Conservation (phyloP, 2,888 invertebrate genomes). For the Hypolimnas misippus region DNA sequence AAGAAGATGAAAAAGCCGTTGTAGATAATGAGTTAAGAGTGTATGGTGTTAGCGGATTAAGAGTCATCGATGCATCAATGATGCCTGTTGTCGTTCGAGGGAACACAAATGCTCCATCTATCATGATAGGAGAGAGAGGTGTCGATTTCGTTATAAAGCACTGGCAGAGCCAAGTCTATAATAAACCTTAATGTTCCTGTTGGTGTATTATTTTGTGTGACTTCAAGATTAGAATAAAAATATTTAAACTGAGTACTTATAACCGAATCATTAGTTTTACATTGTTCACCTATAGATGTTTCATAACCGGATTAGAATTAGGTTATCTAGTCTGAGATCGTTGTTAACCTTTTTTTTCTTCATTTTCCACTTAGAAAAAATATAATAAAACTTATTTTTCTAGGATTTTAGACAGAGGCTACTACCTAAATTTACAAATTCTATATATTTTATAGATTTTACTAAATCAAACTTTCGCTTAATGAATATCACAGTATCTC, state of each 20-base stretch:
- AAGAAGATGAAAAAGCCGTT: conserved; percentile 83
- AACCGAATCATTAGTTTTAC: too few species aligned
- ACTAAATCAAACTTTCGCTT: too few species aligned
- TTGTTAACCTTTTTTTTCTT: too few species aligned
- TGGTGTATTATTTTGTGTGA: background rate
- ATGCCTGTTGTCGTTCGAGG: conserved; percentile 91
- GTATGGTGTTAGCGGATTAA: conserved; percentile 82
- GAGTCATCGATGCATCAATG: conserved; percentile 91
- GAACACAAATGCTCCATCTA: conserved; percentile 90
- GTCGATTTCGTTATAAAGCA: conserved; percentile 85
- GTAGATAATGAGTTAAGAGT: conserved; percentile 87
- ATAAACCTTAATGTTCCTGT: conserved; percentile 11
- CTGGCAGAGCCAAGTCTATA: conserved; percentile 82
- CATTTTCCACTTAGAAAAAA: too few species aligned
- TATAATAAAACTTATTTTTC: too few species aligned
- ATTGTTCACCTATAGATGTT: too few species aligned
- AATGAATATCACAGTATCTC: too few species aligned
- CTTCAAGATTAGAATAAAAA: background rate
- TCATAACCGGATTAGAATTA: too few species aligned
- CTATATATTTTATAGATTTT: too few species aligned
- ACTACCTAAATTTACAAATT: too few species aligned
- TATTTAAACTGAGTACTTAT: background rate
- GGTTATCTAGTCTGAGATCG: too few species aligned
- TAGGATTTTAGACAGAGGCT: too few species aligned
- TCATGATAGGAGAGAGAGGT: conserved; percentile 50